Percentiles rank a stretch among this genome's conserved stretches.
phyloP scores from a whole-genome alignment of 2,113 vertebrate genomes.

The Mus pahari region DNA sequence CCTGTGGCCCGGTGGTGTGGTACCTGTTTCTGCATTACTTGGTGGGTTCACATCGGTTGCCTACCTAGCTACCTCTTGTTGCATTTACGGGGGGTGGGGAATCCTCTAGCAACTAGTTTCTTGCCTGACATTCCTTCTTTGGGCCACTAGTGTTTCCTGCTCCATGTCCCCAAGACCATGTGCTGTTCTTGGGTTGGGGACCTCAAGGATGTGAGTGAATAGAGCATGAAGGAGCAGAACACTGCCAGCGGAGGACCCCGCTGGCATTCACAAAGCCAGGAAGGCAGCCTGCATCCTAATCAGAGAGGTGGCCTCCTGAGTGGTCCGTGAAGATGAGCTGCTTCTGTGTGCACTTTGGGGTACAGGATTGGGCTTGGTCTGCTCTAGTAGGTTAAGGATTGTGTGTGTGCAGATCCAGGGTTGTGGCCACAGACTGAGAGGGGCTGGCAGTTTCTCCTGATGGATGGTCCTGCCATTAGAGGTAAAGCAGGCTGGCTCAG shows the following conservation, averaged over 20 bases:
- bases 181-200: background rate
- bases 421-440: background rate
- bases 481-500: background rate
- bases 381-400: background rate
- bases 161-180: background rate
- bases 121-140: background rate
- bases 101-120: background rate
- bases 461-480: background rate
- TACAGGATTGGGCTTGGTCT: background rate
- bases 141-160: background rate
- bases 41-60: background rate
- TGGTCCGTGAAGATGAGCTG: background rate
- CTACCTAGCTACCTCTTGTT: background rate
- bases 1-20: background rate
- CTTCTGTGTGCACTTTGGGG: background rate
- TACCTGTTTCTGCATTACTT: background rate
- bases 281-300: background rate
- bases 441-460: background rate
- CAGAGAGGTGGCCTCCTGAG: background rate
- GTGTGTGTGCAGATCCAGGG: rapidly evolving
- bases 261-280: background rate
- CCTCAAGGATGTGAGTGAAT: background rate
- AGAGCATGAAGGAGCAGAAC: background rate
- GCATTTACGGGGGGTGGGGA: background rate
- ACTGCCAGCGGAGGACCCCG: background rate